A percentile compares a stretch with the other conserved stretches of the same genome.
Evolutionary conservation across 2,113 vertebrate species (phyloP).

Genomic region (Xenopus laevis): DNA sequence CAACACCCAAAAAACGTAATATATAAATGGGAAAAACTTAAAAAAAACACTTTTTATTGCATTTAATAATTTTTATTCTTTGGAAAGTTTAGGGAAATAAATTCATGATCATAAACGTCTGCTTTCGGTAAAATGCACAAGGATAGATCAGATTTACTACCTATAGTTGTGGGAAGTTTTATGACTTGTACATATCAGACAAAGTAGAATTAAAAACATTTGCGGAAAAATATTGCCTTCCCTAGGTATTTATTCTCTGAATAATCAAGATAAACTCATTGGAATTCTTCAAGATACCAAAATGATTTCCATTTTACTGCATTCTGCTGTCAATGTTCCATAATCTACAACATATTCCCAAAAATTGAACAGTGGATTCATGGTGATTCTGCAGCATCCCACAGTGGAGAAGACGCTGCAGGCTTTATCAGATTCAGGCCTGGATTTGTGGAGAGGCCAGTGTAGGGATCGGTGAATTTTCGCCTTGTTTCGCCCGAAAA

Average conservation of each 20-base stretch:
- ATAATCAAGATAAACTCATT: slow-evolving; percentile 43
- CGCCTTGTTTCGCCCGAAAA: too few species aligned
- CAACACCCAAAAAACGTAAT: not conserved
- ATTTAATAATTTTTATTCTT: slow-evolving; percentile 35
- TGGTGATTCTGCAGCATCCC: slow-evolving; percentile 43
- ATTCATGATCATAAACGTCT: slow-evolving; percentile 40
- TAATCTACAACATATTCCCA: slow-evolving; percentile 46
- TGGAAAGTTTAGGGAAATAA: slow-evolving; percentile 29
- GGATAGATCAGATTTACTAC: slow-evolving; percentile 44
- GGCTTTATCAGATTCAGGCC: slow-evolving; percentile 27
- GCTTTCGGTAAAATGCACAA: slow-evolving; percentile 37
- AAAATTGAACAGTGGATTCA: slow-evolving; percentile 45
- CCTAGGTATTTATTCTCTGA: slow-evolving; percentile 38
- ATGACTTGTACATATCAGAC: slow-evolving; percentile 41
- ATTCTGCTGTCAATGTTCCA: slow-evolving; percentile 38
- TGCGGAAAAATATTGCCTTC: slow-evolving; percentile 41
- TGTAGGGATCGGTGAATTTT: too few species aligned
- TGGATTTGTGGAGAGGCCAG: too few species aligned
- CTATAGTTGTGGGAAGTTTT: slow-evolving; percentile 45
- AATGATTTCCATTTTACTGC: slow-evolving; percentile 43
- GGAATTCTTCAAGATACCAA: slow-evolving; percentile 43
- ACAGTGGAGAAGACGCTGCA: slow-evolving; percentile 34
- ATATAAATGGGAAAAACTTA: not conserved
- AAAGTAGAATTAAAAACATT: slow-evolving; percentile 45
- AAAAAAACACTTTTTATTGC: slow-evolving; percentile 28